Conservation (phyloP, 1,140 invertebrate species). For the Mercenaria mercenaria region DNA sequence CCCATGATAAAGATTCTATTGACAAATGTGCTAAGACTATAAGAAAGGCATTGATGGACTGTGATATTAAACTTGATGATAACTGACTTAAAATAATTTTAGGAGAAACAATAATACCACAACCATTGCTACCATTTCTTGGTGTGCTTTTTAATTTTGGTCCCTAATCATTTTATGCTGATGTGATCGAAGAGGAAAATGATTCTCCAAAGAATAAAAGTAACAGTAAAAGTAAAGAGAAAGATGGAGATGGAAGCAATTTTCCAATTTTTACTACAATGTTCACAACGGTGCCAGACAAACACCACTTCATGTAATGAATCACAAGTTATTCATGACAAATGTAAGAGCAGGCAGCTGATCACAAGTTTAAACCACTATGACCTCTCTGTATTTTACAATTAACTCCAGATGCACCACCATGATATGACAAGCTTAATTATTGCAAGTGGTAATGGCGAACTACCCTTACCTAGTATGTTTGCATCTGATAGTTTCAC, state of each 20-base stretch:
- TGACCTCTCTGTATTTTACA: constrained; percentile 12
- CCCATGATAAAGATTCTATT: no score
- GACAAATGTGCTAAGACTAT: not conserved
- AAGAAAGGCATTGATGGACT: not conserved
- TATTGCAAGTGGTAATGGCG: not conserved
- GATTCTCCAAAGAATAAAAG: not conserved
- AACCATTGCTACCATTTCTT: not conserved
- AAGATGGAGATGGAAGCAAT: constrained; percentile 16
- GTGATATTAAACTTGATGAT: constrained; percentile 19
- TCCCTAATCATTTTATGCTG: no score
- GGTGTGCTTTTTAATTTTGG: constrained; percentile 7
- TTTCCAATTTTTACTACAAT: not conserved
- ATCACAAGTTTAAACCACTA: constrained; percentile 17
- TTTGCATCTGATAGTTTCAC: constrained; percentile 3
- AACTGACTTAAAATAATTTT: constrained; percentile 14
- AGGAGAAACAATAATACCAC: not conserved
- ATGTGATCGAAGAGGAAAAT: not conserved
- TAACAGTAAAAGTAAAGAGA: not conserved
- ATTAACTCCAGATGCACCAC: constrained; percentile 28
- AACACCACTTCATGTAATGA: constrained; percentile 29
- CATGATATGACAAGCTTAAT: constrained; percentile 23
- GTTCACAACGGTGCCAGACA: not conserved
- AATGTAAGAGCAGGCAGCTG: constrained; percentile 36
- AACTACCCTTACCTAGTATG: constrained; percentile 7
- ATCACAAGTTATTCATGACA: constrained; percentile 26